phyloP scores from a whole-genome alignment of 1,140 invertebrate species.

The Proales similis region DNA sequence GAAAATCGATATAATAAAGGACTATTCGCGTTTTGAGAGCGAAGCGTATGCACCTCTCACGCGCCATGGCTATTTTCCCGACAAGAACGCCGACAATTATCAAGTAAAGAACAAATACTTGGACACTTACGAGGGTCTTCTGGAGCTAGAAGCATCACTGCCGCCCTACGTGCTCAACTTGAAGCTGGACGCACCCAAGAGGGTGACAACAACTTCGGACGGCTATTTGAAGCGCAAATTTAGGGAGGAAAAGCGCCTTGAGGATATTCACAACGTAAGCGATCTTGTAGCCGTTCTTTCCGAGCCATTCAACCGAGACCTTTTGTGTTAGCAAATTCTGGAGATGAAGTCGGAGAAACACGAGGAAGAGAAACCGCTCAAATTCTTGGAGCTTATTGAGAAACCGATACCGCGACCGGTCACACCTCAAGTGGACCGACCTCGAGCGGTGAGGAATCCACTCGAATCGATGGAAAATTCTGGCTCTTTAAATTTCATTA shows the following conservation, averaged over 20 bases:
- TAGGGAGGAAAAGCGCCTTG: conserved; percentile 48
- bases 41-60: conserved; percentile 50
- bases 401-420: conserved; percentile 54
- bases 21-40: conserved; percentile 45
- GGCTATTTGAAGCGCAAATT: conserved; percentile 51
- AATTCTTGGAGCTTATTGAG: conserved; percentile 51
- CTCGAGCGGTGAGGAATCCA: conserved; percentile 52
- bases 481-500: not conserved
- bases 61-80: conserved; percentile 50
- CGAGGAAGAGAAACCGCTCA: conserved; percentile 48
- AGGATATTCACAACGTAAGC: conserved; percentile 49
- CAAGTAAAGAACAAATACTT: conserved; percentile 49
- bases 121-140: conserved; percentile 47
- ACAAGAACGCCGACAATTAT: conserved; percentile 51
- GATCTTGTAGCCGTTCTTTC: not conserved
- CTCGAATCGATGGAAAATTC: too few relatives aligned
- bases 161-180: conserved; percentile 50
- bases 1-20: conserved; percentile 46
- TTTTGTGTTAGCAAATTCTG: conserved; percentile 4
- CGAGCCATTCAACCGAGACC: not conserved
- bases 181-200: conserved; percentile 36
- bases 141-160: conserved; percentile 51
- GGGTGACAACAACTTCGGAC: conserved; percentile 43
- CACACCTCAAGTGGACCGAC: conserved; percentile 58
- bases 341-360: conserved; percentile 49